Evolutionary conservation across 2,888 invertebrate genomes (phyloP).

Genomic region (Sepiola atlantica): DNA sequence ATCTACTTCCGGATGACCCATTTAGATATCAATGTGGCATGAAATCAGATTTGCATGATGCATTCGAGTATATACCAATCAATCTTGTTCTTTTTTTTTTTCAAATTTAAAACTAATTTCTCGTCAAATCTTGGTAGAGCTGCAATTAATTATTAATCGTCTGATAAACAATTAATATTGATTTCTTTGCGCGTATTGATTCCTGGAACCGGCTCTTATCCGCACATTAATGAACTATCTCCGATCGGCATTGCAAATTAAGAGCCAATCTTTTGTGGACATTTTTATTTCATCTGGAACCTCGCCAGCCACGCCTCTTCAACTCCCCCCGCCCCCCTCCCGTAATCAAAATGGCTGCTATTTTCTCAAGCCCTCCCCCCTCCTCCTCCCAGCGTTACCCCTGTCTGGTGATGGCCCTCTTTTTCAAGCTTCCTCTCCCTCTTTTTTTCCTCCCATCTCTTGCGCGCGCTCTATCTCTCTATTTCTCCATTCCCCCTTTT

Average conservation of each 20-base stretch:
- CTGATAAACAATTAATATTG: slow-evolving; percentile 1
- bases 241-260: not conserved
- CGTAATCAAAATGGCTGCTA: not conserved
- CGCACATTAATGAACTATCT: not conserved
- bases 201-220: slow-evolving; percentile 1
- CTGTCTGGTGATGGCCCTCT: too few relatives aligned
- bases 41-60: not conserved
- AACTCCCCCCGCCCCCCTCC: too few relatives aligned
- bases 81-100: not conserved
- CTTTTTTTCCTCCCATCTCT: too few relatives aligned
- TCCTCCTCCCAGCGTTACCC: not conserved
- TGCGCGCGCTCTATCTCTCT: too few relatives aligned
- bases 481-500: too few relatives aligned
- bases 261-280: slow-evolving; percentile 32
- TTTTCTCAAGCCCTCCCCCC: not conserved
- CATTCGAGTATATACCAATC: not conserved
- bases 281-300: slow-evolving; percentile 8
- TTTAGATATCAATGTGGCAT: not conserved
- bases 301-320: not conserved
- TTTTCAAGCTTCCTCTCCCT: not conserved
- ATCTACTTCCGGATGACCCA: not conserved
- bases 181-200: not conserved
- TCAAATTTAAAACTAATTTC: not conserved
- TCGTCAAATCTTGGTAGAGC: not conserved
- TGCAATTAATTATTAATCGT: slow-evolving; percentile 32